Base-by-base conservation (phyloP, 2,797 vertebrate species). In the Chloroceryle amazona region DNA sequence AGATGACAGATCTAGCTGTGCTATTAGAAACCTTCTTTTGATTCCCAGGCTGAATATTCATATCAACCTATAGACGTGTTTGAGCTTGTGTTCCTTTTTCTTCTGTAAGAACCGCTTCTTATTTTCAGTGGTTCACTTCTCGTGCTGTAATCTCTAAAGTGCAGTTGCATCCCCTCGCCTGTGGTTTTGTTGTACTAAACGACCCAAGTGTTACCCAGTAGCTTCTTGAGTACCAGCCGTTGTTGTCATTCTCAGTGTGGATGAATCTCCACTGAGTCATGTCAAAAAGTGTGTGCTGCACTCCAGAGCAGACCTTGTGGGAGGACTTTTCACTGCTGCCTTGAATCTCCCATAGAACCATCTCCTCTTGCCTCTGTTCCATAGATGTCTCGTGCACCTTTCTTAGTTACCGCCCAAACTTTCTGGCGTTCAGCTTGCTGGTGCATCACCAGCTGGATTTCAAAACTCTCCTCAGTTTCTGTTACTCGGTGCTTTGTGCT, bases 1-100 rank as follows among this genome's bases (percentile, higher is more conserved):
- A 73, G 80, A 68, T 81, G 90, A 72, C 70, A 86, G 58, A 72
- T 58, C 8, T 82, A 51, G 25, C 68, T 49, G 47, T 87, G 72
- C 5, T 4, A 25, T 78, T 78, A 61, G 49, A 22, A 95, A 31
- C 37, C 26, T 42, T 62, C 55, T 90, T 74, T 61, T 42, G 44
- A 49, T 58, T 93, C 33, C 41, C 68, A 80, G 71, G 7, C 57
- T 29, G 72, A 73, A 72, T 31, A 26, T 76, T 82, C 4, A 18
- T 71, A 52, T 49, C 58, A 63, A 18, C 25, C 78, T 67, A 35
- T 18, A 20, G 4, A n/a, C 76, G 86, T 2, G 1, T 63, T 61
- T 25, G 47, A 80, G 52, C 61, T 82, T 61, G 22, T 65, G 41
- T 52, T 86, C n/a, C 4, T 20, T 42, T 54, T 72, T 68, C 65